These are phyloP conservation scores for Scaptomyza caliginosa DNA, from an alignment of 2,888 invertebrate species.

Conservation along the genomic window DNA sequence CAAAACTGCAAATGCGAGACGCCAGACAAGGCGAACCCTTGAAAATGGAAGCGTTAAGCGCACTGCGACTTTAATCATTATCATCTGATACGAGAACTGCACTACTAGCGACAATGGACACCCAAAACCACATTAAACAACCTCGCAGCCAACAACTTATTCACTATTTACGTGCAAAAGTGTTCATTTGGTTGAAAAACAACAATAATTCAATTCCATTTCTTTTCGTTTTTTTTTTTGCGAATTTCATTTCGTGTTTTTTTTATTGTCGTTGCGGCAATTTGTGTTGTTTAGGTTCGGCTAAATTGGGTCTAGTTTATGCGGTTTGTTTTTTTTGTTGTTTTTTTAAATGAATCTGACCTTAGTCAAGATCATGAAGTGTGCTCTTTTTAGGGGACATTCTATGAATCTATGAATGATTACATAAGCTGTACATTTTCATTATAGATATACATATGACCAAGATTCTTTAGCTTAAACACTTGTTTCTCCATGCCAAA, in stretches of 20 bases:
- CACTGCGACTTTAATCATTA: constrained; percentile 33
- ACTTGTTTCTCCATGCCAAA: neutral
- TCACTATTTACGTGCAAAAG: constrained; percentile 5
- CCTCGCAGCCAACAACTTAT: neutral
- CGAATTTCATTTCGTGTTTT: constrained; percentile 34
- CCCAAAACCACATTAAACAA: constrained; percentile 1
- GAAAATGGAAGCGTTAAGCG: constrained; percentile 63
- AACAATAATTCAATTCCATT: constrained; percentile 43
- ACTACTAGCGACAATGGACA: constrained; percentile 24
- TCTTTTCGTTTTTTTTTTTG: constrained; percentile 50
- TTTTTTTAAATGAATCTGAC: constrained; percentile 64
- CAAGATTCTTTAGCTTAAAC: neutral
- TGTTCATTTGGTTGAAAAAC: constrained; percentile 46
- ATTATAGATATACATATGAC: no score
- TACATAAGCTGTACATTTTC: neutral
- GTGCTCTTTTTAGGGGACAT: constrained; percentile 53
- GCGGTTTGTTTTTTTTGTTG: constrained; percentile 46
- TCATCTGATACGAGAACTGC: constrained; percentile 47
- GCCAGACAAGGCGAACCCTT: constrained; percentile 78
- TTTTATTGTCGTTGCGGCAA: constrained; percentile 28
- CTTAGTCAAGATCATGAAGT: constrained; percentile 78
- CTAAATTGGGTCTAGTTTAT: constrained; percentile 78
- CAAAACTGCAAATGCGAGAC: constrained; percentile 62
- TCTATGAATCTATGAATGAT: constrained; percentile 37
- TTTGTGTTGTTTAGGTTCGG: constrained; percentile 33